A percentile compares a stretch with the other conserved stretches of the same genome.
These are phyloP conservation scores for Chaetorhynchus papuensis DNA, from an alignment of 2,113 vertebrate genomes.

Conservation along the genomic window DNA sequence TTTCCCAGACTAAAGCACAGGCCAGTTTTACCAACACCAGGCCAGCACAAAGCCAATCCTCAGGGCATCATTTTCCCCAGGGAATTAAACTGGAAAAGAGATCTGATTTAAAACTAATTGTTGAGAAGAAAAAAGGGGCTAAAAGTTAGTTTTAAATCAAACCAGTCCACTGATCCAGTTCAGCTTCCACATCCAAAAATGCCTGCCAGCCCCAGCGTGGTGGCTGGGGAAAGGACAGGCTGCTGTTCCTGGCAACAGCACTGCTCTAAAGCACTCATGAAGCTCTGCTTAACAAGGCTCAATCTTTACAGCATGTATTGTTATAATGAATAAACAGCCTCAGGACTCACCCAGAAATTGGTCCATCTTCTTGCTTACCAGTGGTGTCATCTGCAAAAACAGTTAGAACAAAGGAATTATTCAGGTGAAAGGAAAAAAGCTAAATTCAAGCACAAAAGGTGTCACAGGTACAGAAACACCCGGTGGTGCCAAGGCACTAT, in stretches of 20 bases:
- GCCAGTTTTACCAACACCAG: neutral
- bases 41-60: neutral
- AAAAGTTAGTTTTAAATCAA: neutral
- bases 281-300: neutral
- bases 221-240: neutral
- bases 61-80: neutral
- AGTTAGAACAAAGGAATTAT: neutral
- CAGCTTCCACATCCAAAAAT: neutral
- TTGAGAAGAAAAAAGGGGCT: neutral
- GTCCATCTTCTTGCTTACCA: slow-evolving; percentile 67
- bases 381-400: slow-evolving; percentile 60
- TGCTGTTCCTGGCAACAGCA: neutral
- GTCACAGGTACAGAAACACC: neutral
- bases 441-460: neutral
- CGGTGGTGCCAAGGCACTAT: neutral
- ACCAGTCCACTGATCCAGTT: neutral
- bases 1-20: neutral
- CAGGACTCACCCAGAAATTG: slow-evolving; percentile 62
- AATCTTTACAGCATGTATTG: neutral
- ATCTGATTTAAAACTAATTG: neutral
- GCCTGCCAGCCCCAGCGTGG: accelerated
- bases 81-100: neutral
- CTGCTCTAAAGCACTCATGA: accelerated
- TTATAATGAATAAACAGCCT: neutral
- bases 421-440: neutral